These are phyloP conservation scores for Chouioia cunea DNA, from an alignment of 2,888 invertebrate species.

Conservation along the genomic window DNA sequence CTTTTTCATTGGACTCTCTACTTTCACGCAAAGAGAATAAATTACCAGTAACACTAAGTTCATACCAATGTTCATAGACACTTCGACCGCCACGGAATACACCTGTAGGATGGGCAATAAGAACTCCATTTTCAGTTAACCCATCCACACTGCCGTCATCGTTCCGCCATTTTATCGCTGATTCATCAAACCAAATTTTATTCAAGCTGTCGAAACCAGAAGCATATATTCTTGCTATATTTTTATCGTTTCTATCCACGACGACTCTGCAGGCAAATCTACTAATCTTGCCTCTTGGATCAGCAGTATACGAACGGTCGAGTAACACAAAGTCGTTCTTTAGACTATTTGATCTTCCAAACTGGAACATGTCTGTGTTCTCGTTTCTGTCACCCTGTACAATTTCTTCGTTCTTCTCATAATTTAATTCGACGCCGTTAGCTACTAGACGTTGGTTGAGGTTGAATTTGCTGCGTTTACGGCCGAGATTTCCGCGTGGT, in stretches of 20 bases:
- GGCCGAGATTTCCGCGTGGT: slow-evolving; percentile 93
- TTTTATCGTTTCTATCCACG: slow-evolving; percentile 89
- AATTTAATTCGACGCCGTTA: slow-evolving; percentile 93
- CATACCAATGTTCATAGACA: slow-evolving; percentile 91
- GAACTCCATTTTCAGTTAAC: slow-evolving; percentile 96
- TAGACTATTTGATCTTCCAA: slow-evolving; percentile 96
- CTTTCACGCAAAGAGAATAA: slow-evolving; percentile 96
- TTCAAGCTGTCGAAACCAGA: slow-evolving; percentile 98
- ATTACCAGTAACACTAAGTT: slow-evolving; percentile 97
- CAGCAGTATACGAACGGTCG: slow-evolving; percentile 87
- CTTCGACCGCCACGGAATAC: slow-evolving; percentile 88
- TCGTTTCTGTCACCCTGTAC: slow-evolving; percentile 95
- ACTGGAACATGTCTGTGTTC: slow-evolving; percentile 99
- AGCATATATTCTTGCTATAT: slow-evolving; percentile 93
- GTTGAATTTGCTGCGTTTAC: slow-evolving; percentile 94
- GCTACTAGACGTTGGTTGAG: slow-evolving; percentile 85
- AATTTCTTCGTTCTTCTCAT: too few relatives aligned
- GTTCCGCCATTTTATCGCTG: slow-evolving; percentile 99
- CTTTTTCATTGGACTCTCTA: slow-evolving; percentile 94
- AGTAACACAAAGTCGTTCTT: slow-evolving; percentile 99
- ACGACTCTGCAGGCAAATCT: slow-evolving; percentile 98
- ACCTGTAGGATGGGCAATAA: slow-evolving; percentile 95
- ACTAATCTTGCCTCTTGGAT: slow-evolving; percentile 92
- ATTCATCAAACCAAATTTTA: slow-evolving; percentile 95
- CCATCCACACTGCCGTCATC: slow-evolving; percentile 85